Base-by-base conservation (phyloP, 2,113 vertebrate genomes). In the Oreamnos americanus region DNA sequence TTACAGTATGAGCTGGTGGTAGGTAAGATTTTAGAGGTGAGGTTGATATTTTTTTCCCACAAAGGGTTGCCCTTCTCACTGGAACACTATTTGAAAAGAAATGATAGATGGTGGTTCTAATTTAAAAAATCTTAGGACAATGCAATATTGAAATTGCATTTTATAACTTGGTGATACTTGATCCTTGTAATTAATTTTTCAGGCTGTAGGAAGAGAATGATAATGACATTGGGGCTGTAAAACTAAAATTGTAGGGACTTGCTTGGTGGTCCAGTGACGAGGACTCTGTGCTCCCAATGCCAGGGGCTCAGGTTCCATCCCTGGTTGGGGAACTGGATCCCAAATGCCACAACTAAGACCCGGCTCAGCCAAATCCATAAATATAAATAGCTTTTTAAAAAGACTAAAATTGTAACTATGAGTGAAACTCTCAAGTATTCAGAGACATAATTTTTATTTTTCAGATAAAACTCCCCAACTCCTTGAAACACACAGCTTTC, bases 401-500 rank as follows among this genome's bases (percentile, higher is more conserved):
- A 93, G 53, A 28, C 16, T 84, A 10, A 82, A 64, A 78, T 51
- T 84, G 55, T 83, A 79, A 83, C 49, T n/a, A 13, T 13, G 17
- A 57, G 23, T 43, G 53, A 81, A 81, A 64, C 13, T 9, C 16
- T 23, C 12, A 55, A 30, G 13, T 90, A 25, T 95, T 87, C 57
- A 87, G 55, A 96, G 39, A 23, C 17, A 1, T 43, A 25, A 47
- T 88, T 94, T 91, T 88, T 96, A 49, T 96, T 94, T 94, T 98
- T 89, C 17, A 82, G 92, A 26, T 39, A 89, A 89, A 86, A 89
- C 60, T 90, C 64, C 36, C 60, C n/a, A 3, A 0, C 55, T 60
- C n/a, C 60, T 89, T 90, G 58, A 94, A 97, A 90, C 39, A 23
- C 43, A 55, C 7, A 55, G 47, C 82, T 79, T 33, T 79, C 45